phyloP scores from a whole-genome alignment of 2,888 invertebrate species.

The Cantharis flavilabris region DNA sequence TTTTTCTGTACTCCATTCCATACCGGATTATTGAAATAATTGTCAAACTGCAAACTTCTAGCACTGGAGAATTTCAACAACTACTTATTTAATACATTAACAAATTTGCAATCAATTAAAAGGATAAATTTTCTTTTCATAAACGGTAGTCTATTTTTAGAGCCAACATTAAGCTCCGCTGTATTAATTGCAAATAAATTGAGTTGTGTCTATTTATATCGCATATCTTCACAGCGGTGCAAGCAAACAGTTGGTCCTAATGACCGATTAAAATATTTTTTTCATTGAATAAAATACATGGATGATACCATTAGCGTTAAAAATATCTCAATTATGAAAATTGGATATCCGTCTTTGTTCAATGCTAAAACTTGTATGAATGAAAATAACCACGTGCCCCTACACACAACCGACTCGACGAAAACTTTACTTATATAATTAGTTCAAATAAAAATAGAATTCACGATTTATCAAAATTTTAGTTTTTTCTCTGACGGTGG shows the following conservation, averaged over 20 bases:
- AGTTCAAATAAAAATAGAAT: conserved; percentile 1
- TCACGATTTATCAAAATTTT: neutral
- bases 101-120: neutral
- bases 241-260: neutral
- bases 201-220: neutral
- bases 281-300: neutral
- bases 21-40: too few species aligned
- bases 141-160: neutral
- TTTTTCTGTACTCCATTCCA: too few species aligned
- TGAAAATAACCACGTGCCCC: conserved; percentile 22
- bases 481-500: neutral
- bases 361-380: conserved; percentile 10
- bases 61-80: too few species aligned
- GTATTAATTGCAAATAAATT: neutral
- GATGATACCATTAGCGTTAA: neutral
- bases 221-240: neutral
- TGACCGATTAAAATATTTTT: neutral
- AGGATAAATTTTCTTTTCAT: neutral
- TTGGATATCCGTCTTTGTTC: conserved; percentile 8
- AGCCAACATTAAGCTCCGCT: neutral
- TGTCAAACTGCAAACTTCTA: too few species aligned
- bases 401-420: conserved; percentile 3
- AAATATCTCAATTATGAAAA: conserved; percentile 6
- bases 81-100: neutral
- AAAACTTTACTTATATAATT: conserved; percentile 7